These are phyloP conservation scores for Aplochiton taeniatus DNA, from an alignment of 2,797 vertebrate genomes.

Conservation along the genomic window DNA sequence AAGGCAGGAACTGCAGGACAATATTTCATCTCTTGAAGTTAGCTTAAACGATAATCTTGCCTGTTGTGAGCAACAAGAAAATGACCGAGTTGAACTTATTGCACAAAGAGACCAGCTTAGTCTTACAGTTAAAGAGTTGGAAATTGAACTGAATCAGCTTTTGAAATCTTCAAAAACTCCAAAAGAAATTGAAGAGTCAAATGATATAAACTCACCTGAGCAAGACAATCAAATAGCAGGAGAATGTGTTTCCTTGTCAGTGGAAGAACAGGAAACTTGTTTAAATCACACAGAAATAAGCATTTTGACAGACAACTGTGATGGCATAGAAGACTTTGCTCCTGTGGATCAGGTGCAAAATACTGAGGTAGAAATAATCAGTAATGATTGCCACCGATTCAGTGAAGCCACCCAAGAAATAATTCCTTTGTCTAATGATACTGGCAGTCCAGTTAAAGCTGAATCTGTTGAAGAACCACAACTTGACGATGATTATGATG, in stretches of 20 bases:
- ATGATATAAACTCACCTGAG: conserved; percentile 38
- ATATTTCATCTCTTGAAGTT: conserved; percentile 61
- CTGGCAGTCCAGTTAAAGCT: neutral
- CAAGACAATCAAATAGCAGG: conserved; percentile 45
- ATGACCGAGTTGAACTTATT: conserved; percentile 58
- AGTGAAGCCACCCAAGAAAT: neutral
- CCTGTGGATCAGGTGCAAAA: conserved; percentile 10
- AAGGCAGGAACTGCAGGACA: conserved; percentile 66
- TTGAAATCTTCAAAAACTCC: conserved; percentile 60
- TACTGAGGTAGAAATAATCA: neutral
- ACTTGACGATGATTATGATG: conserved; percentile 7
- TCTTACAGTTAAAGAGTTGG: conserved; percentile 62
- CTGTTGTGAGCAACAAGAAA: conserved; percentile 39
- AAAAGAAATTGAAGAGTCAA: conserved; percentile 60
- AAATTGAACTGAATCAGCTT: conserved; percentile 55
- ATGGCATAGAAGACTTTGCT: conserved; percentile 2
- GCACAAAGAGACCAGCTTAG: conserved; percentile 69
- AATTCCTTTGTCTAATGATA: conserved; percentile 11
- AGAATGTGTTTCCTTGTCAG: conserved; percentile 49
- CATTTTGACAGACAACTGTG: conserved; percentile 18
- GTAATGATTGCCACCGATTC: neutral
- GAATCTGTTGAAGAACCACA: conserved; percentile 12
- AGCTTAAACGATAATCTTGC: conserved; percentile 50
- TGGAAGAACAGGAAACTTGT: conserved; percentile 41
- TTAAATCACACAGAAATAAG: conserved; percentile 22